phyloP scores from a whole-genome alignment of 2,797 vertebrate genomes.

The Malurus leucopterus region DNA sequence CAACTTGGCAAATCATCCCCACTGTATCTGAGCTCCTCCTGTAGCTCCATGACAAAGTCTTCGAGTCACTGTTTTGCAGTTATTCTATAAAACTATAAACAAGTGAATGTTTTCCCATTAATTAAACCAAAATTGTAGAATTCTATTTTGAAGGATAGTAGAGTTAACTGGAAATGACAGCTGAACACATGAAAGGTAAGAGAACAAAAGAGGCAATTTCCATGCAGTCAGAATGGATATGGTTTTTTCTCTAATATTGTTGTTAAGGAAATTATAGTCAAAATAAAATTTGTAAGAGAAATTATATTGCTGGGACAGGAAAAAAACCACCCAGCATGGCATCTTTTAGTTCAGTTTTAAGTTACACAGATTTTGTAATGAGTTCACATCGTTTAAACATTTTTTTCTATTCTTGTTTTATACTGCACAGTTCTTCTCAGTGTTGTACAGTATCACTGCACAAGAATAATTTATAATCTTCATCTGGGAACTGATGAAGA shows the following conservation, averaged over 20 bases:
- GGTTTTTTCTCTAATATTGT: neutral
- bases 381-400: neutral
- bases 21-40: neutral
- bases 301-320: neutral
- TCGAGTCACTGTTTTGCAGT: neutral
- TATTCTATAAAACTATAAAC: neutral
- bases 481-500: neutral
- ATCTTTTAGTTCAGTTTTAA: neutral
- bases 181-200: neutral
- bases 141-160: neutral
- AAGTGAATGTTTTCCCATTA: neutral
- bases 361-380: neutral
- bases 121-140: neutral
- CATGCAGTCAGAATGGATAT: neutral
- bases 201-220: neutral
- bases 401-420: neutral
- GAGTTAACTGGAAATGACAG: neutral
- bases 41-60: neutral
- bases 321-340: rapidly evolving
- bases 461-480: neutral
- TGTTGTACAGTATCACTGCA: neutral
- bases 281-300: neutral
- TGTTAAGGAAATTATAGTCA: neutral
- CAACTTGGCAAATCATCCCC: neutral
- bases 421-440: neutral